Percentiles rank a stretch among this genome's conserved stretches.
These are phyloP conservation scores for Sciurus carolinensis DNA, from an alignment of 2,797 vertebrate genomes.

Conservation along the genomic window DNA sequence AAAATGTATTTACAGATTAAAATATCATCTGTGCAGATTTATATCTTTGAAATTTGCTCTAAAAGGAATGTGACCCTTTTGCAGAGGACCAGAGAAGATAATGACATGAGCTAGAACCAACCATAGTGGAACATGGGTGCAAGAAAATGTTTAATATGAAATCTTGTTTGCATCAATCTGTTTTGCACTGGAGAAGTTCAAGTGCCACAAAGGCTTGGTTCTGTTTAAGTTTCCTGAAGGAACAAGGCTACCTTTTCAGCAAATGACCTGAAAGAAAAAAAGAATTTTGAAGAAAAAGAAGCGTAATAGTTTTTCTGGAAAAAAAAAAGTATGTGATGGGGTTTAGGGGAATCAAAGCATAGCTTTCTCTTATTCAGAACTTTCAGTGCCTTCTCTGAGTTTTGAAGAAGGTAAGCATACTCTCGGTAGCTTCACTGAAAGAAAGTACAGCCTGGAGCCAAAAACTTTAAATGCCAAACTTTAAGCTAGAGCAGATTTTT, in stretches of 20 bases:
- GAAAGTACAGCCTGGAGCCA: slow-evolving; percentile 63
- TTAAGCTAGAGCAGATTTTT: slow-evolving; percentile 70
- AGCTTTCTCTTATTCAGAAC: slow-evolving; percentile 52
- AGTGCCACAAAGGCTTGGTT: slow-evolving; percentile 26
- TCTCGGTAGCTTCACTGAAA: slow-evolving; percentile 66
- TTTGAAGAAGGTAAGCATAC: slow-evolving; percentile 60
- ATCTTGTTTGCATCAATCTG: background rate
- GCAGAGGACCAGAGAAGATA: background rate
- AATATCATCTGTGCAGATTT: slow-evolving; percentile 26
- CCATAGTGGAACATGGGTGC: background rate
- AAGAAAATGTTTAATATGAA: slow-evolving; percentile 3
- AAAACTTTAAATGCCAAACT: slow-evolving; percentile 65
- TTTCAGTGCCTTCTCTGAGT: slow-evolving; percentile 24
- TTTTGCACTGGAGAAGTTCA: slow-evolving; percentile 38
- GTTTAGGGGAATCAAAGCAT: slow-evolving; percentile 1
- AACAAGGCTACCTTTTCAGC: slow-evolving; percentile 22
- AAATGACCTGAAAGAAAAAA: slow-evolving; percentile 6
- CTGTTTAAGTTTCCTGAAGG: slow-evolving; percentile 55
- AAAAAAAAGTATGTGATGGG: background rate
- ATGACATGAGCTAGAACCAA: slow-evolving; percentile 3
- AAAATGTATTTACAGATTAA: slow-evolving; percentile 37
- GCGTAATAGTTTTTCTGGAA: slow-evolving; percentile 40
- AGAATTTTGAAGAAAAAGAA: slow-evolving; percentile 33
- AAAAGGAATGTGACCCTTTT: background rate
- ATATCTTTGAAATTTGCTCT: slow-evolving; percentile 1